These are phyloP conservation scores for Phaethon lepturus DNA, from an alignment of 2,113 vertebrate species.

Conservation along the genomic window DNA sequence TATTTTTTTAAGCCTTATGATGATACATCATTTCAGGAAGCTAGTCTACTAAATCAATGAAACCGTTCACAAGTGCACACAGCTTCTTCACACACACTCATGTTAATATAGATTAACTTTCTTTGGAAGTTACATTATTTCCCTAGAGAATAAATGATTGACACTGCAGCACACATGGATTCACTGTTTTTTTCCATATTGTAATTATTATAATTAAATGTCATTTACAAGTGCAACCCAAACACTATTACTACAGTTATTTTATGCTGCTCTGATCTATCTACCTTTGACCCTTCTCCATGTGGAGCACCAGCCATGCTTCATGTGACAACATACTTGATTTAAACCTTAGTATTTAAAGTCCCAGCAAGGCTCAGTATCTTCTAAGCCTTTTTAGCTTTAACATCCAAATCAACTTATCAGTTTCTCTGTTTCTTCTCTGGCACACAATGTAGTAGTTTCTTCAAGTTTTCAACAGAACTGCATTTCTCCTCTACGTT, in stretches of 20 bases:
- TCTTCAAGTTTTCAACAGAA: not conserved
- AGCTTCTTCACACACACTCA: not conserved
- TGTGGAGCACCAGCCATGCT: not conserved
- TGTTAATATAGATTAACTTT: not conserved
- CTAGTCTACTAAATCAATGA: not conserved
- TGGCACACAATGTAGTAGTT: not conserved
- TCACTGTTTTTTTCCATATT: not conserved
- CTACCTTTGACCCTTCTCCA: not conserved
- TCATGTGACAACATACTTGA: not conserved
- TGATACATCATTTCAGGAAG: not conserved
- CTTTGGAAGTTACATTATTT: not conserved
- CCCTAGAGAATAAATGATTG: not conserved
- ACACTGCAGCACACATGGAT: accelerated
- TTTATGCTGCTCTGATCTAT: not conserved
- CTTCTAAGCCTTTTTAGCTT: not conserved
- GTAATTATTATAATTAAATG: not conserved
- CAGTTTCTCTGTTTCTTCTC: not conserved
- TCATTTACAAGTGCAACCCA: not conserved
- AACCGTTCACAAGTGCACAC: not conserved
- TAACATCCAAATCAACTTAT: not conserved
- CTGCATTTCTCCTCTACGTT: not conserved
- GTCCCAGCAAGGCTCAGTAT: not conserved
- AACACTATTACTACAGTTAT: not conserved
- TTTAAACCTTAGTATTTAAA: not conserved
- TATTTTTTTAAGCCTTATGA: not conserved